Base-by-base conservation (phyloP, 2,797 vertebrate genomes). In the Lepus townsendii region DNA sequence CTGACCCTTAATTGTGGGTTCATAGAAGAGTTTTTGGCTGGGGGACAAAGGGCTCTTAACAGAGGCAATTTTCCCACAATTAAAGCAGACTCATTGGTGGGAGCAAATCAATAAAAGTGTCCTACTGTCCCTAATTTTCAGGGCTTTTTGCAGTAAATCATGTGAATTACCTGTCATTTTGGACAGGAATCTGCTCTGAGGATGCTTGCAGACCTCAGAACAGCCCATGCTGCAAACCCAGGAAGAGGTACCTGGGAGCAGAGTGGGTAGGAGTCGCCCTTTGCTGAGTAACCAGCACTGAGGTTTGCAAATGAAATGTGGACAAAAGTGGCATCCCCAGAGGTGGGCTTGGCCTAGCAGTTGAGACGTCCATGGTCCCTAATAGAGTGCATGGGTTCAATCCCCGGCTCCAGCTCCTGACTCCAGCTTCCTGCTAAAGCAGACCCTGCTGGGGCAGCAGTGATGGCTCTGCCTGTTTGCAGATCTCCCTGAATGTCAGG, bases 1-100 rank as follows among this genome's bases (percentile, higher is more conserved):
- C 69, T 95, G 76, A 57, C n/a, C 30, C 79, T 30, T 69, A 87
- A 75, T 89, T 75, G 17, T 66, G 76, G 30, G 7, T 84, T 94
- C 14, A 72, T 72, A 72, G 71, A 87, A 71, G 17, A 80, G n/a
- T 62, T 47, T 69, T 84, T 87, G 72, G 22, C 30, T 50, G 9
- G 17, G 2, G 7, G 54, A 68, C 83, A 93, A 60, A 73, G 57
- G 32, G 24, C 65, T 72, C 63, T 57, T 77, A 83, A 72, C 16
- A 8, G 12, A 90, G 13, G n/a, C 17, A 50, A 17, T 38, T 82
- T 83, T 84, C 42, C 68, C 42, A 66, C 52, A 88, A 88, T 87
- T 16, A 76, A 72, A 80, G 54, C 54, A 90, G 50, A 80, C 84
- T 66, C 24, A 83, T 14, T 17, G 19, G 10, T 75, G 68, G 50